Percentiles rank a stretch among this genome's conserved stretches.
Evolutionary conservation across 2,888 invertebrate genomes (phyloP).

Genomic region (Lysandra coridon): DNA sequence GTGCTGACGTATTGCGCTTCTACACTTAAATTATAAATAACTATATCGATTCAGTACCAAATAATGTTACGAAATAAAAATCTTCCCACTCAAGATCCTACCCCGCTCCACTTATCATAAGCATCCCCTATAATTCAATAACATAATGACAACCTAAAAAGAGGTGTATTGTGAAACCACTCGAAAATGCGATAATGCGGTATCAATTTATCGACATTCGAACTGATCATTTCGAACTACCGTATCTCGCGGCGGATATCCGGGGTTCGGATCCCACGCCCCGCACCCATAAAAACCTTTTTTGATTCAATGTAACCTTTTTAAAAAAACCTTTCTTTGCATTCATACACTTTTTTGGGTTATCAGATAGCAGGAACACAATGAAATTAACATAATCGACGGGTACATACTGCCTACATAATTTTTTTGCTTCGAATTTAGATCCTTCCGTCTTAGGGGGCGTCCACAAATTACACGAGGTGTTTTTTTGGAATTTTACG

Average conservation of each 20-base stretch:
- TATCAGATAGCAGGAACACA: conserved; percentile 1
- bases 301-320: conserved; percentile 11
- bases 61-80: background rate
- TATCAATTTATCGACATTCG: conserved; percentile 14
- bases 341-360: conserved; percentile 1
- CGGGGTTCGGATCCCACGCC: background rate
- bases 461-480: too few species aligned
- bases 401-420: background rate
- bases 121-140: conserved; percentile 12
- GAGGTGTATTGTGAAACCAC: conserved; percentile 7
- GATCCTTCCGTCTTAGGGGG: background rate
- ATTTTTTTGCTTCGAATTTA: background rate
- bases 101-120: background rate
- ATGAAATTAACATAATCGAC: conserved; percentile 14
- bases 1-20: too few species aligned
- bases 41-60: too few species aligned
- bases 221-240: conserved; percentile 2
- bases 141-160: conserved; percentile 6
- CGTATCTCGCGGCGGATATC: conserved; percentile 9
- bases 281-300: background rate
- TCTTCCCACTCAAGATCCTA: background rate
- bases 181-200: conserved; percentile 3
- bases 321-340: background rate
- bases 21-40: too few species aligned
- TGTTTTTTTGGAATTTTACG: too few species aligned